A percentile compares a stretch with the other conserved stretches of the same genome.
Conservation (phyloP, 2,797 vertebrate genomes). For the Rhinella marina region DNA sequence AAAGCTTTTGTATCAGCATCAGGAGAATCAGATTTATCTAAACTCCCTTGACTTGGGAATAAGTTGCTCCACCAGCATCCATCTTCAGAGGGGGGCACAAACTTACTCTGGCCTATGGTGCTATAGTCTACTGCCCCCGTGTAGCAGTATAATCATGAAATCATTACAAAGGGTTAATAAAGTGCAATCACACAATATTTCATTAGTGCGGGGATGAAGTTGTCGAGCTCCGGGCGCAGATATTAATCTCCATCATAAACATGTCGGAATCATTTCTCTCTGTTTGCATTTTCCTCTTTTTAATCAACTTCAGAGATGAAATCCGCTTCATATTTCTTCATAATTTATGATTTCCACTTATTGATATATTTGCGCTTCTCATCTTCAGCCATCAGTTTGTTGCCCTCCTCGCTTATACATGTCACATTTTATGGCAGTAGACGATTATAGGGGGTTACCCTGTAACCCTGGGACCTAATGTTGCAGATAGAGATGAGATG, state of each 20-base stretch:
- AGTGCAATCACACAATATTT: neutral
- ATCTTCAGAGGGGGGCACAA: too few relatives aligned
- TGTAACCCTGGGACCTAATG: too few relatives aligned
- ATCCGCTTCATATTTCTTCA: neutral
- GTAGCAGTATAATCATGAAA: neutral
- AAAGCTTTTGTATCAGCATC: too few relatives aligned
- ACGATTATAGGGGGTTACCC: neutral
- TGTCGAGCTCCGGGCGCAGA: neutral
- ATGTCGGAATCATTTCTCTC: neutral
- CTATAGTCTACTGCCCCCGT: neutral
- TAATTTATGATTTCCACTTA: neutral
- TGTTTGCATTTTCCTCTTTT: neutral
- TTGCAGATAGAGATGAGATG: too few relatives aligned
- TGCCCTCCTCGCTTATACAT: neutral
- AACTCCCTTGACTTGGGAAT: too few relatives aligned
- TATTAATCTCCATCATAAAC: neutral
- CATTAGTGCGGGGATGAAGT: too few relatives aligned
- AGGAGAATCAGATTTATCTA: too few relatives aligned
- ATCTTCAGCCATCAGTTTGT: neutral
- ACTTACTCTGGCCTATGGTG: too few relatives aligned
- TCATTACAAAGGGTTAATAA: neutral
- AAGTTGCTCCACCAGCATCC: too few relatives aligned
- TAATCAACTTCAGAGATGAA: slow-evolving; percentile 6
- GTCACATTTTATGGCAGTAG: neutral
- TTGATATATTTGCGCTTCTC: neutral